Evolutionary conservation across 2,113 vertebrate genomes (phyloP).

Genomic region (Scalopus aquaticus): DNA sequence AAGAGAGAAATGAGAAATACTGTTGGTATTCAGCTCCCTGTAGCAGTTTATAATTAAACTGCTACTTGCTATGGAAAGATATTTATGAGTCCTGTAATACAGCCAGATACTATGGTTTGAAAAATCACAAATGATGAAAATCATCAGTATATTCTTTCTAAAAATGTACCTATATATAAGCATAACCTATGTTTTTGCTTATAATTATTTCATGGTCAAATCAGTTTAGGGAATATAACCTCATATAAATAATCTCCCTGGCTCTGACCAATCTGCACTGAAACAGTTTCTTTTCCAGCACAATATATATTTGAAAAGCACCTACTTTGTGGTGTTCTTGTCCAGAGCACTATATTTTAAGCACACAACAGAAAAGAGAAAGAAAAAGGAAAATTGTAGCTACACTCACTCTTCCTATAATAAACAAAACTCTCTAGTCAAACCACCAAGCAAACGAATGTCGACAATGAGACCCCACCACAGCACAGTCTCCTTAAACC

Average conservation of each 20-base stretch:
- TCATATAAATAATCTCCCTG: slow-evolving; percentile 14
- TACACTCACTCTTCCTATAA: neutral
- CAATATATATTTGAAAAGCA: neutral
- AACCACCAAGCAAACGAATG: neutral
- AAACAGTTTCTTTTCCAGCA: neutral
- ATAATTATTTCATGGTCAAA: slow-evolving; percentile 1
- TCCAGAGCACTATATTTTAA: neutral
- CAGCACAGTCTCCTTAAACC: neutral
- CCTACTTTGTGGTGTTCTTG: neutral
- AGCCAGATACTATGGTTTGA: neutral
- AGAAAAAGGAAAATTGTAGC: neutral
- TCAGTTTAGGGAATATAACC: neutral
- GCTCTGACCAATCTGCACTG: neutral
- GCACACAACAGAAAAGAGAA: neutral
- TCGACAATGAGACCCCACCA: neutral
- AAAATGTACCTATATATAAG: neutral
- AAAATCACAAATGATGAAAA: slow-evolving; percentile 29
- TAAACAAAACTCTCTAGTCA: neutral
- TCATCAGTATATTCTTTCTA: neutral
- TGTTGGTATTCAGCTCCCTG: neutral
- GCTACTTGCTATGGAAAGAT: neutral
- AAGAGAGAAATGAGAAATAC: neutral
- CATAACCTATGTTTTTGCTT: neutral
- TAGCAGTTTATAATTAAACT: slow-evolving; percentile 27
- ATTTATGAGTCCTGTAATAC: neutral